Base-by-base conservation (phyloP, 2,797 vertebrate genomes). In the Poeciliopsis paucimaculata region DNA sequence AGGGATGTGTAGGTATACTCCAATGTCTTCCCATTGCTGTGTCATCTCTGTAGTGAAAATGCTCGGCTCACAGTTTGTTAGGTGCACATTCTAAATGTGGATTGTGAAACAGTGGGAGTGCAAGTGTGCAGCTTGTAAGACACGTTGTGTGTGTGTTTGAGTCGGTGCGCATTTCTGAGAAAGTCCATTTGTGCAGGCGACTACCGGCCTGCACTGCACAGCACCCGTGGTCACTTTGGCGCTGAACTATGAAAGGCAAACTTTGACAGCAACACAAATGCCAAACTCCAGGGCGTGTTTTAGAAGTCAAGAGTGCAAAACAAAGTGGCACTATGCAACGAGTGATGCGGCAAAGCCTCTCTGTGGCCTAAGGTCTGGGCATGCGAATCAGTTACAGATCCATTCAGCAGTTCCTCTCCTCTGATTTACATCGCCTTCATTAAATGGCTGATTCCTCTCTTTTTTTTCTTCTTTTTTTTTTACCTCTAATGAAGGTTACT, bases 401-500 rank as follows among this genome's bases (percentile, higher is more conserved):
- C 87, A 90, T 91, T 93, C 90, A 92, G 87, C 87, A 83, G 75
- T 89, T 90, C 78, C 81, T 84, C 77, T 88, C 81, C 80, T 92
- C 90, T 89, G 89, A 91, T 92, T 84, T 87, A 80, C 78, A 68
- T 89, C 53, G 70, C 81, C 91, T 88, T 91, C 86, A 86, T 91
- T 93, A 89, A 91, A 93, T 90, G 86, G 89, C 90, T 88, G 87
- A 92, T 92, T 91, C 70, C 41, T 71, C 26, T 13, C 57, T 36
- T 18, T 12, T 18, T 43, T 51, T 20, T 77, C 75, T 23, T 34
- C 87, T 34, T 87, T 90, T 90, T 18, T 55, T 77, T 26, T 39
- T 87, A 90, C 90, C 87, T 87, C 89, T 90, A 90, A 93, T 90
- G 92, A 93, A 92, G 92, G 88, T 82, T 90, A 90, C 82, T 75